phyloP scores from a whole-genome alignment of 2,113 vertebrate genomes.

The Elephas maximus region DNA sequence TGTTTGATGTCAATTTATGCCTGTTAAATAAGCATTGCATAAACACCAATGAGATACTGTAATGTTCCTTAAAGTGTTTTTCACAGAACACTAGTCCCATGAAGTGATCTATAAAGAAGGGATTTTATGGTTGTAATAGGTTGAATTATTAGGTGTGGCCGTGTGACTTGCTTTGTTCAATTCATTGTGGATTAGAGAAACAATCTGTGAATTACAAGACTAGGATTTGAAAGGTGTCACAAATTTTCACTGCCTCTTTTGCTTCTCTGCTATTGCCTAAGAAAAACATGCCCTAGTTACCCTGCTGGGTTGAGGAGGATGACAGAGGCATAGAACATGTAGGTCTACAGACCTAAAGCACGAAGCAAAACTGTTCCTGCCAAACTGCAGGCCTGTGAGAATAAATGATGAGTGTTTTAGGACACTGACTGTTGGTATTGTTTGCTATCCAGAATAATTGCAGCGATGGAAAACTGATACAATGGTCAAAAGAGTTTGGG shows the following conservation, averaged over 20 bases:
- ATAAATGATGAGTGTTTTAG: background rate
- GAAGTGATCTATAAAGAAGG: background rate
- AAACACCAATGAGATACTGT: background rate
- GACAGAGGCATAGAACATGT: background rate
- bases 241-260: background rate
- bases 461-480: background rate
- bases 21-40: background rate
- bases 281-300: background rate
- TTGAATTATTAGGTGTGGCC: background rate
- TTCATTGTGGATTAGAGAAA: background rate
- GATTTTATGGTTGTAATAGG: background rate
- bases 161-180: background rate
- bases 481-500: background rate
- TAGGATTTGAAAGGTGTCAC: background rate
- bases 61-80: background rate
- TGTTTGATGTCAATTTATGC: background rate
- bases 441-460: conserved; percentile 37
- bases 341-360: background rate
- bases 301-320: background rate
- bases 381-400: background rate
- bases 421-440: background rate
- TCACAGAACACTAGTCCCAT: background rate
- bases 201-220: background rate
- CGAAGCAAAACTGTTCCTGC: background rate
- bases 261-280: background rate